Conservation (phyloP, 2,797 vertebrate genomes). For the Luscinia megarhynchos region DNA sequence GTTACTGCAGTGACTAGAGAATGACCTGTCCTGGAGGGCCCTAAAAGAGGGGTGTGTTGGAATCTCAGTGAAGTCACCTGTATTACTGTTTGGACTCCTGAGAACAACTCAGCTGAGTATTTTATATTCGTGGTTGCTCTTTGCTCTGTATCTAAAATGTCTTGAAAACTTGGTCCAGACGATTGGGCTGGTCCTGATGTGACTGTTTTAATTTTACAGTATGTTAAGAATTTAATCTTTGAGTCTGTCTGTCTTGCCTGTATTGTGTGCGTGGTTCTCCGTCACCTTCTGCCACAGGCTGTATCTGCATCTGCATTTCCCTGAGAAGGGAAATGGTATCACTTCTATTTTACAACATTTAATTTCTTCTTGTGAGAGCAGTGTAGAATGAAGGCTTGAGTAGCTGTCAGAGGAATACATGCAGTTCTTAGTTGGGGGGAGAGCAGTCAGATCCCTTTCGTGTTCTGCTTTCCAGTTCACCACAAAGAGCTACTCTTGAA, state of each 20-base stretch:
- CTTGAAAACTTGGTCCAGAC: not conserved
- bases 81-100: not conserved
- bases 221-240: not conserved
- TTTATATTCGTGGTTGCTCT: not conserved
- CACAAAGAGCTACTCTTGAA: slow-evolving; percentile 47
- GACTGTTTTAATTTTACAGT: not conserved
- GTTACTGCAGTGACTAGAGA: not conserved
- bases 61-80: not conserved
- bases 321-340: not conserved
- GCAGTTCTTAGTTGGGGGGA: not conserved
- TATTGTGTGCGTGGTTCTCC: fast-evolving
- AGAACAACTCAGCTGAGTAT: not conserved
- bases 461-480: slow-evolving; percentile 49
- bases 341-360: not conserved
- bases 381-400: not conserved
- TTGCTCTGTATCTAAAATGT: not conserved
- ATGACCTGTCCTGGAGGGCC: not conserved
- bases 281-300: not conserved
- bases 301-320: not conserved
- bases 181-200: not conserved
- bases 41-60: not conserved
- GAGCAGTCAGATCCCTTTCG: not conserved
- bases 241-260: not conserved
- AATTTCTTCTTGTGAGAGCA: not conserved
- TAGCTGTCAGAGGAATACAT: not conserved